A percentile compares a stretch with the other conserved stretches of the same genome.
Conservation (phyloP, 1,140 invertebrate genomes). For the Nasonia giraulti region DNA sequence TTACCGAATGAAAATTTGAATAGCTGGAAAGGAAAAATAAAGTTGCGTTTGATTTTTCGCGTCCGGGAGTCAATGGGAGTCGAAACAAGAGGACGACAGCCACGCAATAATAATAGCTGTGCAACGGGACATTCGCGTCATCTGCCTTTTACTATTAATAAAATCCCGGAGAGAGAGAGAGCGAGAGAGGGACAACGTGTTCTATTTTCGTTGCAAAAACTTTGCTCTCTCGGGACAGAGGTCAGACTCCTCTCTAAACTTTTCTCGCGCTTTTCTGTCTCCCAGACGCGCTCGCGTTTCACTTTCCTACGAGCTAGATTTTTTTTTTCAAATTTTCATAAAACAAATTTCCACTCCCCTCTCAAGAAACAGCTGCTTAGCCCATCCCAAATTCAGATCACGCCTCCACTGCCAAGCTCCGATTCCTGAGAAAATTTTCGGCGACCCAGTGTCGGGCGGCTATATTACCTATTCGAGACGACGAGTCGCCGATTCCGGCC, state of each 20-base stretch:
- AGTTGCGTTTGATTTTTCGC: too few relatives aligned
- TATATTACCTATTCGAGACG: conserved; percentile 48
- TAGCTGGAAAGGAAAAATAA: not conserved
- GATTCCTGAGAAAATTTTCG: conserved; percentile 8
- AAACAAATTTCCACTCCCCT: too few relatives aligned
- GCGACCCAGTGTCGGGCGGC: conserved; percentile 1
- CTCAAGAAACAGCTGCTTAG: too few relatives aligned
- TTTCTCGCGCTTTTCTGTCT: not conserved
- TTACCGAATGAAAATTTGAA: not conserved
- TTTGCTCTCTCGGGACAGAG: conserved; percentile 43
- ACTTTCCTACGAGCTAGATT: not conserved
- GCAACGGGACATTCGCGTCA: conserved; percentile 60
- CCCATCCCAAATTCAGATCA: not conserved
- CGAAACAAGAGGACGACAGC: conserved; percentile 25
- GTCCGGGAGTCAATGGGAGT: conserved; percentile 8
- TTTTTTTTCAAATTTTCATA: not conserved
- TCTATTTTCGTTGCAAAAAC: conserved; percentile 61
- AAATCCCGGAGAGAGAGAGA: conserved; percentile 50
- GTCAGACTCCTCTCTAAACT: conserved; percentile 20
- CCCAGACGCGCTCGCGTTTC: not conserved
- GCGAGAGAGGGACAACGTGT: not conserved
- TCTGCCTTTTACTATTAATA: conserved; percentile 63
- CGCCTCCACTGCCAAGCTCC: not conserved
- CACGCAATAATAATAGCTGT: too few relatives aligned
- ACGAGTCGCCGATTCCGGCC: conserved; percentile 30